Conservation (phyloP, 2,888 invertebrate species). For the Drosophila hamatofila region DNA sequence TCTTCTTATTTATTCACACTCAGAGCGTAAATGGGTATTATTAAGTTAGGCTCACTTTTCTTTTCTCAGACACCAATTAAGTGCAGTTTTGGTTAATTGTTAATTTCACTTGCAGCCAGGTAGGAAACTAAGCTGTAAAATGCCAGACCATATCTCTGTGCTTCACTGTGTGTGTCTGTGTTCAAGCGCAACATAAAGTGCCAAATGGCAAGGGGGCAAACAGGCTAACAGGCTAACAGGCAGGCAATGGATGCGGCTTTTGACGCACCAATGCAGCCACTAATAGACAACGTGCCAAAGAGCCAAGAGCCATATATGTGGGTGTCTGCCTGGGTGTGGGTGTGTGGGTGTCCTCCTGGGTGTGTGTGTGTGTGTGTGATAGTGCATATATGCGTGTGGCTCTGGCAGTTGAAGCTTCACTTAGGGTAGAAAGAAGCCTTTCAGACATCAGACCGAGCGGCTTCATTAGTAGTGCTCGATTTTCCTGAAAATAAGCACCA, state of each 20-base stretch:
- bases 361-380: background rate
- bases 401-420: slow-evolving; percentile 5
- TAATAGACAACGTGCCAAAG: slow-evolving; percentile 47
- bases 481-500: slow-evolving; percentile 18
- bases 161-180: slow-evolving; percentile 1
- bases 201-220: slow-evolving; percentile 1
- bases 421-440: slow-evolving; percentile 22
- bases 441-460: slow-evolving; percentile 19
- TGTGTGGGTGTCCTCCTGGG: too few species aligned
- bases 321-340: background rate
- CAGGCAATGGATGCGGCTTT: slow-evolving; percentile 24
- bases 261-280: slow-evolving; percentile 31
- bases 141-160: slow-evolving; percentile 1
- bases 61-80: background rate
- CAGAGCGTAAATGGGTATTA: background rate
- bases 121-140: background rate
- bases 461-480: slow-evolving; percentile 42
- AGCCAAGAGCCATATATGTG: slow-evolving; percentile 7
- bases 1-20: too few species aligned
- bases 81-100: slow-evolving; percentile 14
- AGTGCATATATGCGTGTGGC: background rate
- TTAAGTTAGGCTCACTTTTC: background rate
- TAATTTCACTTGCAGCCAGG: slow-evolving; percentile 12
- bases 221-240: background rate
- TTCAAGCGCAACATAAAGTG: slow-evolving; percentile 1